Evolutionary conservation across 1,140 invertebrate genomes (phyloP).

Genomic region (Diuraphis noxia): DNA sequence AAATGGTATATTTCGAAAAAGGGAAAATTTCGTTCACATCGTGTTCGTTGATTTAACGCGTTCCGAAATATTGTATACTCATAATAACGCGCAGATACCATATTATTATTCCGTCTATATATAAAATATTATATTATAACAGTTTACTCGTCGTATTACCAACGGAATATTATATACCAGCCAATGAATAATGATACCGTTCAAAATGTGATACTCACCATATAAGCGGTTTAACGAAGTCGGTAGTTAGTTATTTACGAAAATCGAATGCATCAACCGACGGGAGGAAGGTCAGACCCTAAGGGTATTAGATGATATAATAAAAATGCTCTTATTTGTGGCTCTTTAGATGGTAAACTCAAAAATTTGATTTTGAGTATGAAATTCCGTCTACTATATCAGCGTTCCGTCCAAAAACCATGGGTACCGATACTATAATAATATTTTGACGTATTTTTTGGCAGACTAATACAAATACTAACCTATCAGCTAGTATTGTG

Average conservation of each 20-base stretch:
- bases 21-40: background rate
- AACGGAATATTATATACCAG: background rate
- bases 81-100: background rate
- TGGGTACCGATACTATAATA: background rate
- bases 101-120: background rate
- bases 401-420: background rate
- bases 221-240: background rate
- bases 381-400: background rate
- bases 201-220: background rate
- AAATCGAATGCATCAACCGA: background rate
- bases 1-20: background rate
- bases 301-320: background rate
- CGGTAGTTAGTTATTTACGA: background rate
- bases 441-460: background rate
- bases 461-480: too few relatives aligned
- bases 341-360: background rate
- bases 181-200: background rate
- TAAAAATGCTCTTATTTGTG: background rate
- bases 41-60: background rate
- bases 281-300: background rate
- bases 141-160: background rate
- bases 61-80: background rate
- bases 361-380: background rate
- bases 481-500: background rate
- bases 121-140: background rate